phyloP scores from a whole-genome alignment of 2,888 invertebrate species.

The Thera obeliscata region DNA sequence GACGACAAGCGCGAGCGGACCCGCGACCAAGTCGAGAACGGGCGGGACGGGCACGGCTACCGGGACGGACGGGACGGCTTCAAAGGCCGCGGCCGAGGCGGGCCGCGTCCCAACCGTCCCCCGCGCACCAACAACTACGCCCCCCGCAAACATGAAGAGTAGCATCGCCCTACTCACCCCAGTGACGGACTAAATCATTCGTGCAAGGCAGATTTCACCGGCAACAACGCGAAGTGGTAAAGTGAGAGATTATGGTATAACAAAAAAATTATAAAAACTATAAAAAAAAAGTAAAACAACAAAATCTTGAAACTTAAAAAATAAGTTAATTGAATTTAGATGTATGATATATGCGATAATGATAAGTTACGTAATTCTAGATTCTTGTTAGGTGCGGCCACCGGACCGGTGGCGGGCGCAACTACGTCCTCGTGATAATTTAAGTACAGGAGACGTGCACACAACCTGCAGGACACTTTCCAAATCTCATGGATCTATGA shows the following conservation, averaged over 20 bases:
- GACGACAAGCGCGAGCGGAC: slow-evolving; percentile 73
- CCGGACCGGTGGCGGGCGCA: slow-evolving; percentile 51
- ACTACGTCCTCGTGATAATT: slow-evolving; percentile 68
- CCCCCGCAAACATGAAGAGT: slow-evolving; percentile 66
- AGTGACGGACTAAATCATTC: slow-evolving; percentile 80
- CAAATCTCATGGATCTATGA: slow-evolving; percentile 67
- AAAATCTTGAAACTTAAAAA: slow-evolving; percentile 83
- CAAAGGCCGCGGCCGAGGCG: slow-evolving; percentile 81
- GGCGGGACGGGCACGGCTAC: slow-evolving; percentile 72
- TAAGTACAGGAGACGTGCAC: slow-evolving; percentile 76
- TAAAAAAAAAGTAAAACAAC: slow-evolving; percentile 85
- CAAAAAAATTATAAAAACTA: slow-evolving; percentile 59
- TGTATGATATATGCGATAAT: slow-evolving; percentile 84
- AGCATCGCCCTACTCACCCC: slow-evolving; percentile 48
- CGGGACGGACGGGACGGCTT: slow-evolving; percentile 80
- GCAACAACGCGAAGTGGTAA: slow-evolving; percentile 86
- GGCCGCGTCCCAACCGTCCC: slow-evolving; percentile 64
- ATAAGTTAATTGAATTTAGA: slow-evolving; percentile 83
- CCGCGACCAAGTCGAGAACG: slow-evolving; percentile 74
- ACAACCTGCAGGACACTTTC: slow-evolving; percentile 58
- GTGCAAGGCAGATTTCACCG: slow-evolving; percentile 89
- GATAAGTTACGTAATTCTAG: slow-evolving; percentile 82
- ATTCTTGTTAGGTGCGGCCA: slow-evolving; percentile 73
- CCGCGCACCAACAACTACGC: slow-evolving; percentile 58
- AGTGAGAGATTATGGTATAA: slow-evolving; percentile 84